phyloP scores from a whole-genome alignment of 2,888 invertebrate genomes.

The Napeogenes inachia region DNA sequence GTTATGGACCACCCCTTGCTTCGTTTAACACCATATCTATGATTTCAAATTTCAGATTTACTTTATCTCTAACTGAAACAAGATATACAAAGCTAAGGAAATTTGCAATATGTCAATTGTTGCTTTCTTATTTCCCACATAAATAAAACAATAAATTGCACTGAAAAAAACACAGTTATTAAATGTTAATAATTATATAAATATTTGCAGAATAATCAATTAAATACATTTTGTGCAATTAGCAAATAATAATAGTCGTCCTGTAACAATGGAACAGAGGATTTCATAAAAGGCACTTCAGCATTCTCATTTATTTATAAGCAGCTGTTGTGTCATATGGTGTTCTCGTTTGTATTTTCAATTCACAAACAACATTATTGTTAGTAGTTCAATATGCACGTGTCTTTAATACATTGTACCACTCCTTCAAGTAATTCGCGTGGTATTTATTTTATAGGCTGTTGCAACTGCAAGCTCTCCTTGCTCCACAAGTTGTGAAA shows the following conservation, averaged over 20 bases:
- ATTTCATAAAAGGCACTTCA: not conserved
- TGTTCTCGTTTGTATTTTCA: slow-evolving; percentile 10
- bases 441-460: slow-evolving; percentile 19
- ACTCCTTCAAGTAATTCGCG: slow-evolving; percentile 20
- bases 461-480: slow-evolving; percentile 28
- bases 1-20: no score
- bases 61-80: no score
- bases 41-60: no score
- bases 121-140: no score
- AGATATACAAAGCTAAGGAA: no score
- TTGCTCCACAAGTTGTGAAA: slow-evolving; percentile 27
- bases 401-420: slow-evolving; percentile 22
- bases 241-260: not conserved
- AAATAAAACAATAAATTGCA: no score
- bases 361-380: slow-evolving; percentile 10
- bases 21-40: no score
- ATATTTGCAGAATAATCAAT: not conserved
- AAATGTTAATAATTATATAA: not conserved
- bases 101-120: no score
- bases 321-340: slow-evolving; percentile 17
- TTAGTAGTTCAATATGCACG: slow-evolving; percentile 14
- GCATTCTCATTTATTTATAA: not conserved
- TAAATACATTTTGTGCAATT: not conserved
- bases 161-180: not conserved
- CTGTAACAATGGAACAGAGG: not conserved